Evolutionary conservation across 2,888 invertebrate species (phyloP), one percentile per base, ranked within the genome.

Genomic region (Petrolisthes manimaculis): DNA sequence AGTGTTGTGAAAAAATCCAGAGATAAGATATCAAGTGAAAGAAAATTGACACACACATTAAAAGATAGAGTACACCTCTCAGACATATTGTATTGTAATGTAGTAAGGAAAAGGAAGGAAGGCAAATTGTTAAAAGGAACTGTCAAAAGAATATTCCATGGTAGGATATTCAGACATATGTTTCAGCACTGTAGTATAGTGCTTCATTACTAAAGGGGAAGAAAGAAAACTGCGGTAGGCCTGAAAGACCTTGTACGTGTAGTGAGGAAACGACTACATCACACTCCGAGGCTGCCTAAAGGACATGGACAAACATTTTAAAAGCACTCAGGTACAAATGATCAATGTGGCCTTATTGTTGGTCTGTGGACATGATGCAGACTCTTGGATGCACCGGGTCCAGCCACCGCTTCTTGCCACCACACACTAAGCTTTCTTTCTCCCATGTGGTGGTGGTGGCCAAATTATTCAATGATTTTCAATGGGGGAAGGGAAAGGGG

Each of bases 271-370:
- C 54, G 80, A 75, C 80, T 84, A 79, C 80, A 80, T 77, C 77
- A 84, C 88, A 88, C 88, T 88, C 84, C 80, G 75, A 75, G 82
- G 81, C 51, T 86, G 82, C 74, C 80, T 88, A 81, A 83, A 79
- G 53, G 54, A 78, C 83, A 71, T 81, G 84, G 84, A 84, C 84
- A 80, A 79, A 88, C 84, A 88, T 55, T 81, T 84, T 81, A 85
- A 85, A 83, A 89, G 89, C 86, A 89, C 81, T 89, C 89, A 89
- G 89, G 89, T 89, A 89, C 89, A 89, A 89, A 89, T 89, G 85
- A 89, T 89, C 86, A 82, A 81, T 89, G 88, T 88, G 88, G 84
- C 88, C 88, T 83, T 82, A 78, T 54, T 89, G 37, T 37, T 37
- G 37, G 37, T 37, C 37, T 37, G 37, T 37, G 37, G 37, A 37